Base-by-base conservation (phyloP, 2,113 vertebrate species). In the Ictidomys tridecemlineatus region DNA sequence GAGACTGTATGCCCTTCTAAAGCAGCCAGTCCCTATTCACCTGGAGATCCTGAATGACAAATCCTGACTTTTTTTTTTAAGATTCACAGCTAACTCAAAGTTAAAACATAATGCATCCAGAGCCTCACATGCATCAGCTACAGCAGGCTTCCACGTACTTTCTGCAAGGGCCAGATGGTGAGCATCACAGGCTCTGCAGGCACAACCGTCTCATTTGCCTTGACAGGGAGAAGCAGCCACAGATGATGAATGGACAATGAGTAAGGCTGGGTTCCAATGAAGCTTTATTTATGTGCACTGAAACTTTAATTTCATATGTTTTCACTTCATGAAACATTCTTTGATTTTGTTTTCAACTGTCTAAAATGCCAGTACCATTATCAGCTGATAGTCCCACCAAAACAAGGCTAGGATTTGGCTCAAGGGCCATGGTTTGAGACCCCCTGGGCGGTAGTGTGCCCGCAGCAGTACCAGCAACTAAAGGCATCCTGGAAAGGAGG, bases 341-440 rank as follows among this genome's bases (percentile, higher is more conserved):
- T 80, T 78, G 8, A 70, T 95, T 95, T 89, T 92, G 24, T 85
- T 85, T 91, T 63, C 78, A 28, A 30, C 34, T 2, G 12, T 79
- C 74, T 85, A n/a, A n/a, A 90, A 83, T 30, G 18, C 56, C 45
- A 61, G 56, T 26, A 79, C 8, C 8, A 42, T 79, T 63, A 65
- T 28, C 63, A 45, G 32, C 51, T 76, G 42, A 37, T 8, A 34
- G 56, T 16, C 20, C 30, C 65, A 28, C n/a, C 70, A 18, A 88
- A 74, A 73, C 34, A 37, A 34, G 32, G 26, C 30, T 72, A 24
- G 32, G 34, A n/a, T 17, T 61, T 45, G 37, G 65, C 48, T 24
- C 0, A 0, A 42, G 14, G 37, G 58, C 30, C 1, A 9, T 14
- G 32, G 4, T 17, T 58, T 39, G 93, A 10, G 37, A 17, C 2